Base-by-base conservation (phyloP, 2,888 invertebrate species). In the Pachliopta kotzebuea region DNA sequence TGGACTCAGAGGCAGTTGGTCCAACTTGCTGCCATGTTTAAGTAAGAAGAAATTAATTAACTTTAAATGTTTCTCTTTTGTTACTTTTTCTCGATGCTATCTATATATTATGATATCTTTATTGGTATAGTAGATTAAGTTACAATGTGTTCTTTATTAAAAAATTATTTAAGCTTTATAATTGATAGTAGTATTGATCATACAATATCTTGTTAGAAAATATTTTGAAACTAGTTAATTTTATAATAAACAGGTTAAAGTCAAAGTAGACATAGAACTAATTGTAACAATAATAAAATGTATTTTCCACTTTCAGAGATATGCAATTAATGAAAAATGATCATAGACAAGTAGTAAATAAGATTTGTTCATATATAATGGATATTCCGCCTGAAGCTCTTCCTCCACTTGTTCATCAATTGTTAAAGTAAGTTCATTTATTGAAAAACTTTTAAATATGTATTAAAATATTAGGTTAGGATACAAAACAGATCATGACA, bases 11-110 rank as follows among this genome's bases (percentile, higher is more conserved):
- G 85, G 58, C 93, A 94, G 72, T 78, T 94, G 62, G 93, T 94
- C n/a, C 91, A 94, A 26, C 80, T 95, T 1, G 90, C 94, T 61
- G 90, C 93, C 70, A 94, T 95, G 94, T 95, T 95, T 77, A 92
- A 92, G 95, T 95, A 79, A 76, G 75, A 45, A 9, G 49, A 11
- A 2, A 6, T 29, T 20, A 37, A 59, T 20, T 24, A 42, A 37
- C 37, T 24, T 20, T n/a, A 4, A n/a, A 9, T 49, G 49, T 7
- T 20, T 49, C 0, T 49, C 3, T 37, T 37, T 2, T 3, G 26
- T 26, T 37, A 11, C 9, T 14, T 37, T 14, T 11, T 37, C 37
- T 4, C 8, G 8, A 29, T 8, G 29, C 29, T 29, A 31, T 9
- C 11, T 9, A 31, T 37, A 11, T 4, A 37, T 37, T 14, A n/a